These are phyloP conservation scores for human (Homo sapiens) DNA, from an alignment of 2,113 vertebrate genomes.

Conservation along the genomic window DNA sequence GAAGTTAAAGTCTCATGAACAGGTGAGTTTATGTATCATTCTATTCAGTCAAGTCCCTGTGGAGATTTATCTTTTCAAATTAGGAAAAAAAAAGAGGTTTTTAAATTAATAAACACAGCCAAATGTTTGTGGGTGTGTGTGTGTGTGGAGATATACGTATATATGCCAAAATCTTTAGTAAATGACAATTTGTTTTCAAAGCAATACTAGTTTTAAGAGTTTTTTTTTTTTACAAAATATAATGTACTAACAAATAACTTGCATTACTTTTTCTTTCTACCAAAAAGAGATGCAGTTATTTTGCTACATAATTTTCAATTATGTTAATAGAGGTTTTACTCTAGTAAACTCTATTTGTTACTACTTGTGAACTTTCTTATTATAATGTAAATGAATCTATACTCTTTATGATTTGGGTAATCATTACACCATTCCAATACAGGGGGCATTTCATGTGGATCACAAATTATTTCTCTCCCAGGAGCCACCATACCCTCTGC, in stretches of 20 bases:
- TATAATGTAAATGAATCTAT: not conserved
- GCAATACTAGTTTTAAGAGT: conserved; percentile 21
- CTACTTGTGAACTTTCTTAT: not conserved
- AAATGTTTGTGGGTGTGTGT: not conserved
- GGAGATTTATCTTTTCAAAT: conserved; percentile 37
- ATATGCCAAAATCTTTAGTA: conserved; percentile 1
- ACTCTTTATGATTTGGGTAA: not conserved
- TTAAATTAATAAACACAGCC: conserved; percentile 21
- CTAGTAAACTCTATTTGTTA: not conserved
- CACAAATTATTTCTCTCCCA: conserved; percentile 11
- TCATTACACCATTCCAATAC: not conserved
- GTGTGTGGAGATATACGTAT: not conserved
- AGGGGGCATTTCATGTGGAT: not conserved
- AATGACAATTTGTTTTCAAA: not conserved
- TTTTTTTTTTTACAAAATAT: not conserved
- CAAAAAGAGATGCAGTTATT: not conserved
- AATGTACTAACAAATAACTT: not conserved
- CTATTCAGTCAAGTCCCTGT: not conserved
- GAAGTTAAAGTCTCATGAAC: conserved; percentile 81
- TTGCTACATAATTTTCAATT: conserved; percentile 23
- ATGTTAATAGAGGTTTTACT: not conserved
- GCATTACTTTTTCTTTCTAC: not conserved
- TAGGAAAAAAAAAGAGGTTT: not conserved
- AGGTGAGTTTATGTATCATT: conserved; percentile 74
- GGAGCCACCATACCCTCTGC: not conserved